These are phyloP conservation scores for Peromyscus leucopus DNA, from an alignment of 2,113 vertebrate genomes.

Conservation along the genomic window DNA sequence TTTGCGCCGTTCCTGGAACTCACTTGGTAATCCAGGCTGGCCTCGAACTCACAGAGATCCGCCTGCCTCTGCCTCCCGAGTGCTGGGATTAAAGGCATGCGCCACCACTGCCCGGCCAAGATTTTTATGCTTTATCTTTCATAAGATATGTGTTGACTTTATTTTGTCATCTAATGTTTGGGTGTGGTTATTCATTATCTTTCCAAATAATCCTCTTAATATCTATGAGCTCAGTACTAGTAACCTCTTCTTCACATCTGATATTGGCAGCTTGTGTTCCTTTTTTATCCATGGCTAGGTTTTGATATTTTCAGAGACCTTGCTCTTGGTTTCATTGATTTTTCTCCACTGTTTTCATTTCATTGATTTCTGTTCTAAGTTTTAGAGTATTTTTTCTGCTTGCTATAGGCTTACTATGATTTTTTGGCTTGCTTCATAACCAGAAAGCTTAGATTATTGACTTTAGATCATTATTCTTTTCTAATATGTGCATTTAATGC, in stretches of 20 bases:
- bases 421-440: not conserved
- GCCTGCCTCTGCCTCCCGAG: too few species aligned
- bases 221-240: not conserved
- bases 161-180: not conserved
- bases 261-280: not conserved
- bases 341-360: slow-evolving; percentile 6
- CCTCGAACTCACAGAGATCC: too few species aligned
- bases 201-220: not conserved
- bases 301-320: not conserved
- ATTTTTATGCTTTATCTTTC: not conserved
- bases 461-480: slow-evolving; percentile 20
- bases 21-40: too few species aligned
- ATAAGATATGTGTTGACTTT: not conserved
- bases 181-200: not conserved
- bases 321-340: not conserved
- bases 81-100: too few species aligned
- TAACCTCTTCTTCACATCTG: not conserved
- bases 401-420: not conserved
- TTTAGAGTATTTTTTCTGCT: not conserved
- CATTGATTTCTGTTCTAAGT: slow-evolving; percentile 21
- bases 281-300: not conserved
- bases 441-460: not conserved
- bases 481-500: not conserved
- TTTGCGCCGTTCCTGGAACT: too few species aligned
- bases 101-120: too few species aligned